Evolutionary conservation across 2,113 vertebrate species (phyloP).

Genomic region (Alethe diademata): DNA sequence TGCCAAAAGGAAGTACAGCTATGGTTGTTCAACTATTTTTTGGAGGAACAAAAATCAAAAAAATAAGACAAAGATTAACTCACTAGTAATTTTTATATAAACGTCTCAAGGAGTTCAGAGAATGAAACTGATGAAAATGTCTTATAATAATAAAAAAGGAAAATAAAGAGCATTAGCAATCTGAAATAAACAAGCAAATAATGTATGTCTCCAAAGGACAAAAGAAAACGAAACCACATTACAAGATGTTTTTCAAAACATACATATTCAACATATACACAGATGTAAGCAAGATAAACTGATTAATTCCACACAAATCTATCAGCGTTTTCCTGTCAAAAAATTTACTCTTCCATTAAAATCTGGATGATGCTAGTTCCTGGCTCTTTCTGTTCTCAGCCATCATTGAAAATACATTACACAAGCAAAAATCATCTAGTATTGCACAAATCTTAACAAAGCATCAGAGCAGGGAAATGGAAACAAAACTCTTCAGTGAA

Average conservation of each 20-base stretch:
- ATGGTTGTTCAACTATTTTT: background rate
- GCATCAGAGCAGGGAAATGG: background rate
- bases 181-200: slow-evolving; percentile 17
- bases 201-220: slow-evolving; percentile 28
- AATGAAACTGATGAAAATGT: slow-evolving; percentile 81
- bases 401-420: background rate
- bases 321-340: background rate
- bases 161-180: slow-evolving; percentile 30
- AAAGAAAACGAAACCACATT: background rate
- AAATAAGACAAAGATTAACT: slow-evolving; percentile 69
- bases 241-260: background rate
- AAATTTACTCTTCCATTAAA: background rate
- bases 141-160: slow-evolving; percentile 70
- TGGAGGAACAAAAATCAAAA: slow-evolving; percentile 10
- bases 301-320: background rate
- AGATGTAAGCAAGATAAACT: background rate
- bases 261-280: background rate
- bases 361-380: background rate
- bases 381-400: background rate
- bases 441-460: background rate
- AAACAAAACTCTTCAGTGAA: background rate
- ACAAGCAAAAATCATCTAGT: background rate
- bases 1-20: slow-evolving; percentile 27
- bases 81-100: slow-evolving; percentile 88
- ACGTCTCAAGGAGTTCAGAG: slow-evolving; percentile 87